Evolutionary conservation across 2,888 invertebrate genomes (phyloP), one percentile per base, ranked within the genome.

Genomic region (Chelonus formosanus): DNA sequence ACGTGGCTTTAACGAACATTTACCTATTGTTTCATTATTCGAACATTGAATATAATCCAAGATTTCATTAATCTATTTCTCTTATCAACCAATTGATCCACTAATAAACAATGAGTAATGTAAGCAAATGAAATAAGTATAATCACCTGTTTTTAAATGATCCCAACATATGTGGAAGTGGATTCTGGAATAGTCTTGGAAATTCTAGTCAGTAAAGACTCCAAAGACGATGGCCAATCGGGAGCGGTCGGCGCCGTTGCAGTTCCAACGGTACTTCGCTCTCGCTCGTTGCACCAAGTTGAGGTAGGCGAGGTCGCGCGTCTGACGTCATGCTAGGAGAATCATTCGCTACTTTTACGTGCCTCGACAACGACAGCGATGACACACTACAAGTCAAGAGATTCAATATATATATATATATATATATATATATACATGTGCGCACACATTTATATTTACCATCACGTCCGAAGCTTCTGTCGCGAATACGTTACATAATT

Each of bases 281-380:
- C 74, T 71, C 73, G 72, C 72, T 70, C 63, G 67, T 66, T 67
- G 77, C 77, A 74, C 75, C 71, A 79, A 76, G 82, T 82, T 82
- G 81, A 80, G 80, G 79, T 82, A 82, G 83, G 83, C 80, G 83
- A 83, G 83, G 83, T 82, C 80, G 82, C 73, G 74, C 68, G 72
- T 72, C 70, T 80, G 78, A 79, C 80, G 77, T 78, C 78, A 78
- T 52, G 40, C 34, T n/a, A 40, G 40, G 20, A 52, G 43, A 61
- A 43, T 52, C 31, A 61, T 8, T 56, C 56, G 10, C 48, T 58
- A 8, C 20, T 31, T 58, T 31, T 32, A 45, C 6, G 35, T 57
- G 4, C 44, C 36, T 40, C n/a, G 40, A 36, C 55, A 55, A 55
- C 31, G 55, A 55, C 55, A 5, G 20, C 34, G 40, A 40, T 40